Conservation (phyloP, 2,888 invertebrate species). For the Cheilosia vernalis region DNA sequence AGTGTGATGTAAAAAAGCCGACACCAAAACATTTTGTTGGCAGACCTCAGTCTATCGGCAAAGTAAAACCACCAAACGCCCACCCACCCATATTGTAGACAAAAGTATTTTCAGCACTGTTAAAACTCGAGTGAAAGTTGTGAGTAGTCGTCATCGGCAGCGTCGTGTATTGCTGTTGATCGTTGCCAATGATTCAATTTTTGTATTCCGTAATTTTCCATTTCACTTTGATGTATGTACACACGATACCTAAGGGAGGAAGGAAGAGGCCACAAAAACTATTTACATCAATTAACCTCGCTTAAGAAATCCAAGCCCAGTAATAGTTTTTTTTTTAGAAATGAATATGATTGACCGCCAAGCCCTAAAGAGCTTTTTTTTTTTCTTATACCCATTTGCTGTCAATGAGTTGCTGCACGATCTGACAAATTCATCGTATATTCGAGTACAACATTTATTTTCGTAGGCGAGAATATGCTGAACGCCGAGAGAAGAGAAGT, state of each 20-base stretch:
- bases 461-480: constrained; percentile 3
- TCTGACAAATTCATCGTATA: constrained; percentile 5
- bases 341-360: constrained; percentile 23
- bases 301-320: constrained; percentile 20
- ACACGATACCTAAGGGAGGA: neutral
- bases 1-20: constrained; percentile 41
- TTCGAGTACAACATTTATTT: constrained; percentile 3
- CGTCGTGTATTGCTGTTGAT: constrained; percentile 9
- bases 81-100: neutral
- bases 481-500: too few species aligned
- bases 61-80: neutral
- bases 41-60: neutral
- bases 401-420: constrained; percentile 19
- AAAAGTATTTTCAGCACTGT: constrained; percentile 16
- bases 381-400: constrained; percentile 2
- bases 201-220: constrained; percentile 20
- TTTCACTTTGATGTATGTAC: neutral
- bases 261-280: constrained; percentile 9
- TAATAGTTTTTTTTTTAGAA: neutral
- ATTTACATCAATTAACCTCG: constrained; percentile 37
- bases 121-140: constrained; percentile 48
- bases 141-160: constrained; percentile 15
- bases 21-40: constrained; percentile 29
- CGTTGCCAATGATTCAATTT: constrained; percentile 33
- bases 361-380: constrained; percentile 37